phyloP scores from a whole-genome alignment of 2,797 vertebrate species.

The Bradypus variegatus region DNA sequence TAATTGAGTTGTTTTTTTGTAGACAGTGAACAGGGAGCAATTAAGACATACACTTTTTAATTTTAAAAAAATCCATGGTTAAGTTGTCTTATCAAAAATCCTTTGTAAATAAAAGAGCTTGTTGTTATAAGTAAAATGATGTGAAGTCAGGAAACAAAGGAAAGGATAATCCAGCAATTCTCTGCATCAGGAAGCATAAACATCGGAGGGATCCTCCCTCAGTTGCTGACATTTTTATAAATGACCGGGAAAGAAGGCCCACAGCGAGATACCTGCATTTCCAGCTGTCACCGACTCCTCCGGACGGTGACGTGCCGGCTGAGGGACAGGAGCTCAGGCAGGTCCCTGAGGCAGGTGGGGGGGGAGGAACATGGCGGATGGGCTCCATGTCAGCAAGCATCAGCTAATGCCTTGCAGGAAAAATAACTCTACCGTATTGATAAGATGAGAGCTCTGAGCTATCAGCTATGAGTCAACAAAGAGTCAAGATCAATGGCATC shows the following conservation, averaged over 20 bases:
- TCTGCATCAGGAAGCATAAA: neutral
- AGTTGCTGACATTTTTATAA: neutral
- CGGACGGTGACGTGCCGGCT: neutral
- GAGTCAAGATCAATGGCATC: neutral
- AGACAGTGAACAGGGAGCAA: neutral
- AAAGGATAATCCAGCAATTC: neutral
- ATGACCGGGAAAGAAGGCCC: neutral
- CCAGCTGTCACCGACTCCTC: too few species aligned
- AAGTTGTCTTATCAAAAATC: neutral
- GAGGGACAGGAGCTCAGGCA: neutral
- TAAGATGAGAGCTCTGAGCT: neutral
- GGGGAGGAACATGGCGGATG: neutral
- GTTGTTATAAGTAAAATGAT: neutral
- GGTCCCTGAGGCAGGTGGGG: neutral
- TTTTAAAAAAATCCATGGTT: neutral
- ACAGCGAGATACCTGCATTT: neutral
- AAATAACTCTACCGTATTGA: too few species aligned
- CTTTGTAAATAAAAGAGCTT: neutral
- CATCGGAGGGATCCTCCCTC: too few species aligned
- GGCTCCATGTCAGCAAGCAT: too few species aligned
- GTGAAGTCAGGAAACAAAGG: neutral
- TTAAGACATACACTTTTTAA: neutral
- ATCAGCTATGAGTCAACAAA: neutral
- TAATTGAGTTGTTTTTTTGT: neutral
- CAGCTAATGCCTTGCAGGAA: neutral